Evolutionary conservation across 2,888 invertebrate species (phyloP).

Genomic region (Thereva unica): DNA sequence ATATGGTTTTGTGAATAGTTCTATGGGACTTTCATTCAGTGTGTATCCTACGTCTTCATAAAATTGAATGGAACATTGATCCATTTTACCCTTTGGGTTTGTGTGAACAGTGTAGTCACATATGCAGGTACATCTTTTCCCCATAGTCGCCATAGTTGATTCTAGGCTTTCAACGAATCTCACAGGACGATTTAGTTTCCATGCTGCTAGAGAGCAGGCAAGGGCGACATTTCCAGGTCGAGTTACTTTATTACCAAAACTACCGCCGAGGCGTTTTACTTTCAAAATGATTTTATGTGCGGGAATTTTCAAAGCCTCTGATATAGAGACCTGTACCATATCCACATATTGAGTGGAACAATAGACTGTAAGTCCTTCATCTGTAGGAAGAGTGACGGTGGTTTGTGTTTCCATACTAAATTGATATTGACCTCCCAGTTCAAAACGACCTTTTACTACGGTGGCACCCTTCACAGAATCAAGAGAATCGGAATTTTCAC

Average conservation of each 20-base stretch:
- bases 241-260: conserved; percentile 73
- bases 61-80: conserved; percentile 46
- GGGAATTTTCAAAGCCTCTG: conserved; percentile 61
- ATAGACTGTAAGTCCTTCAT: conserved; percentile 69
- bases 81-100: conserved; percentile 64
- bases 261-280: conserved; percentile 66
- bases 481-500: conserved; percentile 37
- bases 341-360: conserved; percentile 66
- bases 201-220: conserved; percentile 70
- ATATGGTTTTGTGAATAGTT: conserved; percentile 50
- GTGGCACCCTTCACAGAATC: conserved; percentile 41
- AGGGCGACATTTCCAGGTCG: conserved; percentile 62
- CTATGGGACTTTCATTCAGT: conserved; percentile 61
- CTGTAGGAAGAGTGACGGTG: conserved; percentile 65
- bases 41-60: conserved; percentile 59
- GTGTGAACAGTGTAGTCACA: conserved; percentile 67
- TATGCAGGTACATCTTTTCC: conserved; percentile 64
- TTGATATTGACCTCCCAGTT: conserved; percentile 67
- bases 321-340: conserved; percentile 61
- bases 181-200: conserved; percentile 68
- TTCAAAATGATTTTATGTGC: conserved; percentile 51
- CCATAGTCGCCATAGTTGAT: conserved; percentile 68
- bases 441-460: conserved; percentile 61
- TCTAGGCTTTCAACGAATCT: conserved; percentile 69
- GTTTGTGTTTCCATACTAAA: conserved; percentile 72